These are phyloP conservation scores for Xenops minutus DNA, from an alignment of 2,797 vertebrate species.

Conservation along the genomic window DNA sequence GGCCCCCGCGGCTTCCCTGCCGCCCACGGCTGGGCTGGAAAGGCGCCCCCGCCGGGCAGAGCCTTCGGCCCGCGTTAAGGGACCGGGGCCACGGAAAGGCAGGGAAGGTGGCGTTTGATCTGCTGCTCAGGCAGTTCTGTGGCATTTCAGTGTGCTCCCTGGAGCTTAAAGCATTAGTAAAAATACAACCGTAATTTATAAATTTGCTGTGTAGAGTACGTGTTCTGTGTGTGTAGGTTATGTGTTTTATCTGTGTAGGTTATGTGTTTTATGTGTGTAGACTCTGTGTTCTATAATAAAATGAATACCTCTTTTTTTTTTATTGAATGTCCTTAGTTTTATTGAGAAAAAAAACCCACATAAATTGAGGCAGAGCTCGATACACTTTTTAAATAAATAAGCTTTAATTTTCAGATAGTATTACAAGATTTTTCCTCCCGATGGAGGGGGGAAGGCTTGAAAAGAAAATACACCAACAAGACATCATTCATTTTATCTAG, in stretches of 20 bases:
- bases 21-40: not conserved
- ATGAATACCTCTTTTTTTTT: not conserved
- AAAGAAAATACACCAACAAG: not conserved
- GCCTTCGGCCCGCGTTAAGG: fast-evolving
- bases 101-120: fast-evolving
- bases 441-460: not conserved
- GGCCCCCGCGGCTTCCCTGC: not conserved
- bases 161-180: not conserved
- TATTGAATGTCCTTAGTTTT: not conserved
- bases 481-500: fast-evolving
- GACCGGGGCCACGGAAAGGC: fast-evolving
- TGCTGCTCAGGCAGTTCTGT: fast-evolving
- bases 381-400: not conserved
- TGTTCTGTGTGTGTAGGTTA: too few relatives aligned
- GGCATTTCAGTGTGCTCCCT: not conserved
- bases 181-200: fast-evolving
- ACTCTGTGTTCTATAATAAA: not conserved
- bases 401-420: not conserved
- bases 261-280: too few relatives aligned
- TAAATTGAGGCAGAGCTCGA: not conserved
- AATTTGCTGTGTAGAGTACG: not conserved
- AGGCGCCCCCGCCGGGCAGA: fast-evolving
- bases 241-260: too few relatives aligned
- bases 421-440: not conserved
- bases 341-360: not conserved